Base-by-base conservation (phyloP, 2,113 vertebrate genomes). In the Aythya baeri region DNA sequence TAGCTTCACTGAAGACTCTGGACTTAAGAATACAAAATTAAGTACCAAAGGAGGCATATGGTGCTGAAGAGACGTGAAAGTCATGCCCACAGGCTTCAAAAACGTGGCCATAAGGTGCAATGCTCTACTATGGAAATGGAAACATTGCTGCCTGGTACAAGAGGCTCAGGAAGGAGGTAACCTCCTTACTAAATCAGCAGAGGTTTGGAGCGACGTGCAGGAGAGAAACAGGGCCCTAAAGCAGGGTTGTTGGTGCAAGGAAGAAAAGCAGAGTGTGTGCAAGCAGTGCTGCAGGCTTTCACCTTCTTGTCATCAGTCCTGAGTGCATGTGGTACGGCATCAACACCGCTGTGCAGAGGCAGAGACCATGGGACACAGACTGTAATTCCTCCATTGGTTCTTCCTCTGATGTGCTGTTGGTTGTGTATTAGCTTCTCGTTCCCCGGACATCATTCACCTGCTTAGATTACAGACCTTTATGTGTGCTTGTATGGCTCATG, bases 191-290 rank as follows among this genome's bases (percentile, higher is more conserved):
- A 54, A 83, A 63, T 58, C 16, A 83, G 63, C 36, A 54, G 11
- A 17, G 4, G 27, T 14, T 38, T 41, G 7, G 36, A 0, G 1
- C 13, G 43, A 46, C 20, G 1, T 31, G 29, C 29, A 21, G 36
- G 49, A 21, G 15, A 26, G 52, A 52, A 77, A 66, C 13, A 4
- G 26, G 41, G 49, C 32, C 67, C 49, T 55, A 62, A 17, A 9
- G 29, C 20, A 49, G 29, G n/a, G 11, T 31, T 67, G 3, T 20
- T 18, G 23, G 31, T 29, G 18, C 49, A 21, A 38, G 31, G 15
- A 44, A 50, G 34, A 31, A 17, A 86, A 43, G 23, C 15, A 32
- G 41, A 50, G 21, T 50, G 5, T 0, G 13, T n/a, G 59, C 38
- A 49, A 68, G 62, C 29, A 9, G 9, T 31, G 29, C 29, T 26